A percentile compares a stretch with the other conserved stretches of the same genome.
Conservation (phyloP, 30 jellyfish, hydroid and myxozoan species). For the Hydra vulgaris region DNA sequence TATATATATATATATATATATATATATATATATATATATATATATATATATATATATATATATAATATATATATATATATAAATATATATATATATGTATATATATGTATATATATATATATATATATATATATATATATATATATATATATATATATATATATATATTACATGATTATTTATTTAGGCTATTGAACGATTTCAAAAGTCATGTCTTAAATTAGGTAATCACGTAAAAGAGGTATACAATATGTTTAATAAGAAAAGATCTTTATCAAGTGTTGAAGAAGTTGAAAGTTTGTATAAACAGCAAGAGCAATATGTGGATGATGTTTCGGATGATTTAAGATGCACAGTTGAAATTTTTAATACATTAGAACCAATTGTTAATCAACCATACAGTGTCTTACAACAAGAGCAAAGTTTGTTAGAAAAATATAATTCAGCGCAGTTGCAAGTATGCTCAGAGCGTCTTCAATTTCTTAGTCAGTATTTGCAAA, state of each 20-base stretch:
- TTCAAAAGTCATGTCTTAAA: conserved; percentile 65
- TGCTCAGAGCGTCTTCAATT: conserved; percentile 36
- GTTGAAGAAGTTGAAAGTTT: conserved; percentile 34
- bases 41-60: no score
- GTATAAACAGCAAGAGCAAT: conserved; percentile 39
- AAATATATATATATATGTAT: no score
- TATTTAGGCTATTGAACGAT: conserved; percentile 74
- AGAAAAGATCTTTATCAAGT: conserved; percentile 44
- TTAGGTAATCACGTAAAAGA: conserved; percentile 39
- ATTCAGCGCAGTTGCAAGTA: conserved; percentile 52
- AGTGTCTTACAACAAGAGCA: conserved; percentile 16
- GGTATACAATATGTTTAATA: conserved; percentile 19
- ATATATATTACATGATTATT: background rate
- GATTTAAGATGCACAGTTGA: conserved; percentile 61
- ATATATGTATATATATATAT: no score
- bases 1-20: no score
- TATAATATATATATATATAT: no score
- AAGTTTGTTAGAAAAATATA: conserved; percentile 40
- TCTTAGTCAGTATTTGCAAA: conserved; percentile 40
- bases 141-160: background rate
- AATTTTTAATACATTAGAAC: conserved; percentile 48
- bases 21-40: no score
- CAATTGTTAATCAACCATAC: conserved; percentile 63
- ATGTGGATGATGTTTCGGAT: conserved; percentile 53
- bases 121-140: no score